These are phyloP conservation scores for Notechis scutatus DNA, from an alignment of 2,113 vertebrate species.

Conservation along the genomic window DNA sequence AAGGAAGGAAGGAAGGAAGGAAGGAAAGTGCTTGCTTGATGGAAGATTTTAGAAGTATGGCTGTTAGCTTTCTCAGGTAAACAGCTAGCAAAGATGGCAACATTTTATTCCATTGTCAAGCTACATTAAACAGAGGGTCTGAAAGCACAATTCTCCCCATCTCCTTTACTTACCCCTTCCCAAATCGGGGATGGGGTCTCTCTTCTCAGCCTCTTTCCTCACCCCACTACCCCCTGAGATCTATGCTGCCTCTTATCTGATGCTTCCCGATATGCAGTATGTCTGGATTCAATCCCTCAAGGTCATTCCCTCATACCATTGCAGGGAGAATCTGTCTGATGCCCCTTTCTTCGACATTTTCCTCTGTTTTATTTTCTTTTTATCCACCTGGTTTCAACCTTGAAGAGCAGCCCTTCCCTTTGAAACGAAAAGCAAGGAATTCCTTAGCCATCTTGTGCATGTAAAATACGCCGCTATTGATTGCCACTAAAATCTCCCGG, in stretches of 20 bases:
- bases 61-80: too few relatives aligned
- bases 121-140: neutral
- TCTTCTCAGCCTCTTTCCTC: too few relatives aligned
- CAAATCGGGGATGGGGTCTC: neutral
- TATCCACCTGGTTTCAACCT: neutral
- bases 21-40: neutral
- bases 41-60: neutral
- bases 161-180: too few relatives aligned
- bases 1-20: neutral
- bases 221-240: too few relatives aligned
- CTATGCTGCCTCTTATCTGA: too few relatives aligned
- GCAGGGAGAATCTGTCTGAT: neutral
- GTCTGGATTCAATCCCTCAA: too few relatives aligned
- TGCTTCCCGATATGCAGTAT: too few relatives aligned
- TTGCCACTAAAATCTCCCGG: neutral
- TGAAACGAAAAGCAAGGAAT: neutral
- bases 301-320: too few relatives aligned
- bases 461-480: neutral
- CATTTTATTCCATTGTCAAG: too few relatives aligned
- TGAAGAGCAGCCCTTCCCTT: neutral
- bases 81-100: too few relatives aligned
- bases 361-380: neutral
- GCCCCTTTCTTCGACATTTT: neutral
- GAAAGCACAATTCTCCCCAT: neutral
- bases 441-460: neutral